Conservation (phyloP, 1,140 invertebrate species). For the Aradophagus sp. region DNA sequence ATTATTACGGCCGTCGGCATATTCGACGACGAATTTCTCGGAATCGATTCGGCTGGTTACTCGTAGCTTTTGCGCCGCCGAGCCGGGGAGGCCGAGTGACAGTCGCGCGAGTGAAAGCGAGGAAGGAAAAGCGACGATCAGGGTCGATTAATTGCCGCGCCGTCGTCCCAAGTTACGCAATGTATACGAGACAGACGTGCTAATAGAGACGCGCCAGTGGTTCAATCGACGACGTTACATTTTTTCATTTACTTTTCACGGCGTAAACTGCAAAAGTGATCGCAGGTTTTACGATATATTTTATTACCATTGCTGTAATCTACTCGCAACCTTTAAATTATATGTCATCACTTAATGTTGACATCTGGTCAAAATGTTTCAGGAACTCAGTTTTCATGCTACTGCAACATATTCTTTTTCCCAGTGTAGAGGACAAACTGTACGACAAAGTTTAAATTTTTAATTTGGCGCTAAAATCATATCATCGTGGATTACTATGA, state of each 20-base stretch:
- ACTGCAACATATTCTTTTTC: no score
- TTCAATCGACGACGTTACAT: not conserved
- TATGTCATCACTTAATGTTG: no score
- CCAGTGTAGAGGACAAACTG: no score
- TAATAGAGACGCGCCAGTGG: conserved; percentile 22
- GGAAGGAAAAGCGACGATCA: conserved; percentile 38
- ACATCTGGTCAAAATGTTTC: no score
- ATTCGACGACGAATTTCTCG: conserved; percentile 1
- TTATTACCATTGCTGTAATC: no score
- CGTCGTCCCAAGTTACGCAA: conserved; percentile 36
- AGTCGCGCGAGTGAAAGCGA: conserved; percentile 46
- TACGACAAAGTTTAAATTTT: no score
- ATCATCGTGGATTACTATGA: no score
- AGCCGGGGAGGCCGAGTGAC: conserved; percentile 11
- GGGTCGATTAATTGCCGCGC: conserved; percentile 44
- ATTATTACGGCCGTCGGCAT: conserved; percentile 1
- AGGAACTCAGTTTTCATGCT: no score
- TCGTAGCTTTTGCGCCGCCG: conserved; percentile 13
- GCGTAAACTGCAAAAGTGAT: no score
- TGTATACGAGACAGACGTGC: conserved; percentile 25
- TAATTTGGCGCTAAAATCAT: no score
- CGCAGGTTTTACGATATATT: no score
- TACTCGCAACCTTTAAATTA: no score
- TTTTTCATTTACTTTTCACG: not conserved
- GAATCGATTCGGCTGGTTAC: conserved; percentile 8